A percentile compares a stretch with the other conserved stretches of the same genome.
Conservation (phyloP, 2,113 vertebrate genomes). For the Chamaea fasciata region DNA sequence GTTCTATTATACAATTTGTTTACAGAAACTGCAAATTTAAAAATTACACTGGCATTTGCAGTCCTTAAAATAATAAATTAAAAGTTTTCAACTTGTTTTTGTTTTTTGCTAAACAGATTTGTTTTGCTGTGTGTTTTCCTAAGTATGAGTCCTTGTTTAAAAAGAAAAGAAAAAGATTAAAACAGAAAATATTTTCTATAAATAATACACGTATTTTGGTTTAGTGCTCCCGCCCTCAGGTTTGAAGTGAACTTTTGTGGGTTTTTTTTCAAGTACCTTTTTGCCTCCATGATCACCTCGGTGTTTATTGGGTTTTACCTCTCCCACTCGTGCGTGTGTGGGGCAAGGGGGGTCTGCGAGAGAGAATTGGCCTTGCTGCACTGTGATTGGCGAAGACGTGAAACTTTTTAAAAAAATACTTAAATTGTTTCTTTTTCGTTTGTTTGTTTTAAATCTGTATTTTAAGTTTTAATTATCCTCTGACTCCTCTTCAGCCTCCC, state of each 20-base stretch:
- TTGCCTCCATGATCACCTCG: conserved; percentile 79
- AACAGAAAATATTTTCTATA: conserved; percentile 99
- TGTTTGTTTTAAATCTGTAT: conserved; percentile 54
- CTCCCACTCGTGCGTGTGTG: conserved; percentile 71
- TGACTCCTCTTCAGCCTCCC: conserved; percentile 97
- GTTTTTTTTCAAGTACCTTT: conserved; percentile 79
- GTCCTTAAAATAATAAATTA: conserved; percentile 99
- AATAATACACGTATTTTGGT: conserved; percentile 91
- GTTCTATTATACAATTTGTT: conserved; percentile 81
- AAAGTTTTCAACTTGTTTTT: conserved; percentile 87
- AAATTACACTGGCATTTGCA: conserved; percentile 95
- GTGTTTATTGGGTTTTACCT: conserved; percentile 60
- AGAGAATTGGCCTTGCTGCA: conserved; percentile 82
- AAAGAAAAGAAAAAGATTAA: conserved; percentile 90
- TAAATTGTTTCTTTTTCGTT: conserved; percentile 67
- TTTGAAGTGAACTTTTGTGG: conserved; percentile 56
- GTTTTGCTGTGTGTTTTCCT: conserved; percentile 67
- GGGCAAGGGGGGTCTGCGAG: conserved; percentile 72
- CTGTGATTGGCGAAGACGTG: conserved; percentile 81
- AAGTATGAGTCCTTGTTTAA: conserved; percentile 89
- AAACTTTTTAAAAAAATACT: conserved; percentile 84
- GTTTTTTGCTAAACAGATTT: conserved; percentile 67
- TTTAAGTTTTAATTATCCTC: conserved; percentile 91
- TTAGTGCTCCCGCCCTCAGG: conserved; percentile 85
- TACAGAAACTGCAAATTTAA: conserved; percentile 97